A percentile compares a stretch with the other conserved stretches of the same genome.
Evolutionary conservation across 1,140 invertebrate genomes (phyloP).

Genomic region (Phenacoccus solenopsis): DNA sequence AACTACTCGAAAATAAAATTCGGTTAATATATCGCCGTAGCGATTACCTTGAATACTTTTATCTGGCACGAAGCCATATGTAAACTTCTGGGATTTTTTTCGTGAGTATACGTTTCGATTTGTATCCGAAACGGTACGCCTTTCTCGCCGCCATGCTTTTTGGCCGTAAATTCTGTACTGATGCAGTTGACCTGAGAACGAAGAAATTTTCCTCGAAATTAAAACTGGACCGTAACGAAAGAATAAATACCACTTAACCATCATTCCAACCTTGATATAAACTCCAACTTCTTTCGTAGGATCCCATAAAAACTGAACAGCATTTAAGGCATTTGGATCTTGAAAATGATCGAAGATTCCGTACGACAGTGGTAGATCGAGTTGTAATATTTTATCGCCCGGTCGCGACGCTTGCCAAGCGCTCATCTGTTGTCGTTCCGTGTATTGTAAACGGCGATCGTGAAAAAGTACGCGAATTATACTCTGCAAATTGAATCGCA

Average conservation of each 20-base stretch:
- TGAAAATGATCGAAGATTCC: constrained; percentile 72
- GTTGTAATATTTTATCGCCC: constrained; percentile 81
- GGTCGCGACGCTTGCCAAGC: constrained; percentile 78
- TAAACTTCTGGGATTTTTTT: constrained; percentile 38
- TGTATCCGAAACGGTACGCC: constrained; percentile 93
- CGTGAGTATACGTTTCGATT: constrained; percentile 66
- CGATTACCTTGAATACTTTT: constrained; percentile 60
- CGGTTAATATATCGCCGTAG: background rate
- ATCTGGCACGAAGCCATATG: constrained; percentile 92
- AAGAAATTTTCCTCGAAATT: no score
- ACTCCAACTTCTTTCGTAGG: constrained; percentile 90
- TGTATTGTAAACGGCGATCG: constrained; percentile 88
- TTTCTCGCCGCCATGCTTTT: constrained; percentile 96
- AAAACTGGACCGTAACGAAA: no score
- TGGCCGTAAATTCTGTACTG: constrained; percentile 93
- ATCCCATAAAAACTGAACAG: constrained; percentile 85
- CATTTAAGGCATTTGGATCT: constrained; percentile 60
- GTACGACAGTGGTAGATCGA: constrained; percentile 86
- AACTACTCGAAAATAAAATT: background rate
- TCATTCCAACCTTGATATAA: constrained; percentile 62
- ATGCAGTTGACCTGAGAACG: constrained; percentile 81
- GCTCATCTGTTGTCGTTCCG: constrained; percentile 83
- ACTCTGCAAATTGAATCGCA: constrained; percentile 47
- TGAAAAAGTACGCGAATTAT: constrained; percentile 88
- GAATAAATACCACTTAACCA: background rate